Percentiles rank a stretch among this genome's conserved stretches.
phyloP scores from a whole-genome alignment of 2,888 invertebrate genomes.

The Aplocera efformata region DNA sequence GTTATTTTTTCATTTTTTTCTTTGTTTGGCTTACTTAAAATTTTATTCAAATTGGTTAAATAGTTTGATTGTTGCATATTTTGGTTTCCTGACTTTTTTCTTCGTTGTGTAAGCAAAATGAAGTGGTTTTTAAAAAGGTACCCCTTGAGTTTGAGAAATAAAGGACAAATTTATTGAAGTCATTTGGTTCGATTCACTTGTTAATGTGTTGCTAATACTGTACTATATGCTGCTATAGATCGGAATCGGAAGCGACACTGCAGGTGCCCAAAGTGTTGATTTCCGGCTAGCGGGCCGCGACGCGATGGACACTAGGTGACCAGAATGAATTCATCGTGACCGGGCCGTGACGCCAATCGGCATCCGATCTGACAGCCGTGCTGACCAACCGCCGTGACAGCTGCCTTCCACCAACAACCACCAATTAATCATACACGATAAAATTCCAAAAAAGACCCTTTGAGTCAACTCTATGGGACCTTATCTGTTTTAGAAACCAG shows the following conservation, averaged over 20 bases:
- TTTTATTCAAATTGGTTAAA: too few relatives aligned
- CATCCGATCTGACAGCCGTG: constrained; percentile 52
- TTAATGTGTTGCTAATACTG: too few relatives aligned
- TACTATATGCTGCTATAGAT: too few relatives aligned
- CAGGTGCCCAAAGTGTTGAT: constrained; percentile 56
- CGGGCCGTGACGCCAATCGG: constrained; percentile 62
- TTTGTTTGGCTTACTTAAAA: too few relatives aligned
- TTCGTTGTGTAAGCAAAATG: too few relatives aligned
- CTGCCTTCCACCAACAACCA: constrained; percentile 26
- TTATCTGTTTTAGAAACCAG: neutral
- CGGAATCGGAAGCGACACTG: constrained; percentile 25
- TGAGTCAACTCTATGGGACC: neutral
- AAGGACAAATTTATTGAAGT: too few relatives aligned
- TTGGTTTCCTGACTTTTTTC: too few relatives aligned
- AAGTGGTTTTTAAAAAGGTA: too few relatives aligned
- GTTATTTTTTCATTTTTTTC: too few relatives aligned
- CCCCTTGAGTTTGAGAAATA: too few relatives aligned
- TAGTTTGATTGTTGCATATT: too few relatives aligned
- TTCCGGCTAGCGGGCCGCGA: constrained; percentile 64
- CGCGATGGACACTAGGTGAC: constrained; percentile 29
- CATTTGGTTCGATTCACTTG: too few relatives aligned
- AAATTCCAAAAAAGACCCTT: constrained; percentile 4
- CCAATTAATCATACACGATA: constrained; percentile 21
- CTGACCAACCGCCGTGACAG: constrained; percentile 33
- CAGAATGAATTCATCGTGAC: constrained; percentile 51